A percentile compares a stretch with the other conserved stretches of the same genome.
Conservation (phyloP, 2,888 invertebrate genomes). For the Catocala sponsa region DNA sequence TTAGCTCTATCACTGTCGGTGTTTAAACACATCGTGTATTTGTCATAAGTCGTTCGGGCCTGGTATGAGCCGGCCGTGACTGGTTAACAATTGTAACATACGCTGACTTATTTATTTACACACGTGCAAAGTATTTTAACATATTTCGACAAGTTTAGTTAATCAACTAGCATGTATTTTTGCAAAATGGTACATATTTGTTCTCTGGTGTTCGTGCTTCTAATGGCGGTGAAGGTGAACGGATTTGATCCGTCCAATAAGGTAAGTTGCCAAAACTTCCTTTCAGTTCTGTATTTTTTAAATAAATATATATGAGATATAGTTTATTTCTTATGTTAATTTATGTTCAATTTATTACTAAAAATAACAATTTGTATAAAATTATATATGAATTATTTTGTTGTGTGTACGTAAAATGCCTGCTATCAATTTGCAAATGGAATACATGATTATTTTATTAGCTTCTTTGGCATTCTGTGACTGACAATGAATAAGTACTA, state of each 20-base stretch:
- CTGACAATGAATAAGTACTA: too few species aligned
- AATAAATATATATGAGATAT: not conserved
- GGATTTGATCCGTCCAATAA: constrained; percentile 49
- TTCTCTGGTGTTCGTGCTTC: constrained; percentile 48
- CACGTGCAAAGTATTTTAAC: constrained; percentile 25
- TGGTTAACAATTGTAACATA: constrained; percentile 18
- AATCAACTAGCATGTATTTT: not conserved
- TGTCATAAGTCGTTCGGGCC: constrained; percentile 29
- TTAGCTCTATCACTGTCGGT: constrained; percentile 3
- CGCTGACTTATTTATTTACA: constrained; percentile 28
- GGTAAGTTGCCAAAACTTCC: constrained; percentile 40
- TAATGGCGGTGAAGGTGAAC: constrained; percentile 39
- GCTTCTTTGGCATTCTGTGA: too few species aligned
- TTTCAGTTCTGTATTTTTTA: constrained; percentile 2
- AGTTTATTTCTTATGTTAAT: too few species aligned
- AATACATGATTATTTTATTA: too few species aligned
- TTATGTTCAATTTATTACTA: too few species aligned
- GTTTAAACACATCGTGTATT: constrained; percentile 25
- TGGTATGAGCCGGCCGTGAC: constrained; percentile 29
- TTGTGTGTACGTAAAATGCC: too few species aligned
- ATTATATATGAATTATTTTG: too few species aligned
- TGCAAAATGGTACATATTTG: constrained; percentile 25
- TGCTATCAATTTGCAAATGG: too few species aligned
- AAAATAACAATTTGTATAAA: too few species aligned
- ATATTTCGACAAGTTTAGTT: too few species aligned